Evolutionary conservation across 2,888 invertebrate genomes (phyloP).

Genomic region (Drosophila imparisetae): DNA sequence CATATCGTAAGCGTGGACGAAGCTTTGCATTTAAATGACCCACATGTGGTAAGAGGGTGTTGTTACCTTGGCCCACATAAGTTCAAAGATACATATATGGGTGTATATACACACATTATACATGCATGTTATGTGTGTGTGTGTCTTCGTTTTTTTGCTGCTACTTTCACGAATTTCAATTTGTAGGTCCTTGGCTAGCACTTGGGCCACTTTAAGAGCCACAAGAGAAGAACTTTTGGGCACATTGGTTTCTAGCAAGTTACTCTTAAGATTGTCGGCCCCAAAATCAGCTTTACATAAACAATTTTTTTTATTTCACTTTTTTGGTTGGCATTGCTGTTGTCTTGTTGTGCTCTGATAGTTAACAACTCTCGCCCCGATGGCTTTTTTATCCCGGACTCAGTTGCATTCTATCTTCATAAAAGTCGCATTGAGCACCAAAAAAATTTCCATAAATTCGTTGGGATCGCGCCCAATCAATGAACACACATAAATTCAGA

Average conservation of each 20-base stretch:
- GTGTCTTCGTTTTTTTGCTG: not conserved
- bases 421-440: constrained; percentile 67
- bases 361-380: constrained; percentile 2
- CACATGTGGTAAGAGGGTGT: constrained; percentile 48
- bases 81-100: constrained; percentile 2
- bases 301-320: constrained; percentile 1
- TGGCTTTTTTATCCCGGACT: constrained; percentile 25
- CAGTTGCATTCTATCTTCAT: constrained; percentile 78
- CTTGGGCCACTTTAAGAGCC: constrained; percentile 57
- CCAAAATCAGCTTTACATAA: constrained; percentile 37
- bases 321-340: constrained; percentile 5
- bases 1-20: constrained; percentile 66
- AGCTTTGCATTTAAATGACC: constrained; percentile 78
- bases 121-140: constrained; percentile 10
- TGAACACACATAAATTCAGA: constrained; percentile 73
- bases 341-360: constrained; percentile 47
- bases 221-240: constrained; percentile 42
- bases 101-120: not conserved
- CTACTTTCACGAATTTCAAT: constrained; percentile 48
- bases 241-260: constrained; percentile 57
- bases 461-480: constrained; percentile 65
- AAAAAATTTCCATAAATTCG: constrained; percentile 72
- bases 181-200: constrained; percentile 46
- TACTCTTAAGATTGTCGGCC: constrained; percentile 22
- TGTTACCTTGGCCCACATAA: constrained; percentile 61